Evolutionary conservation across 2,888 invertebrate genomes (phyloP).

Genomic region (Orthosia incerta): DNA sequence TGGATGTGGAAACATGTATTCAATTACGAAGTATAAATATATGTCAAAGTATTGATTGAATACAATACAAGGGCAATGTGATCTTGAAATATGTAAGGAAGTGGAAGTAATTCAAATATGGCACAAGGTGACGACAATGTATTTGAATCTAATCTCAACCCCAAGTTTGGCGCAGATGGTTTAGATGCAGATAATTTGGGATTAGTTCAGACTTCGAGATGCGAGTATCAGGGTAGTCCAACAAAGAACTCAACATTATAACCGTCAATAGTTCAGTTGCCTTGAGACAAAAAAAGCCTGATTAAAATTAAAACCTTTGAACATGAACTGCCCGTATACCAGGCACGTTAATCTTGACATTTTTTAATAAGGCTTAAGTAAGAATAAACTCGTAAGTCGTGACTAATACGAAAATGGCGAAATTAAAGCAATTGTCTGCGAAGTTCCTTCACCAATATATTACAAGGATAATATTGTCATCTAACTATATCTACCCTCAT

Average conservation of each 20-base stretch:
- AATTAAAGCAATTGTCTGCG: conserved; percentile 17
- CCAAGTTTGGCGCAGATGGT: neutral
- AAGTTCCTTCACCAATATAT: conserved; percentile 20
- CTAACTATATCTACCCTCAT: conserved; percentile 13
- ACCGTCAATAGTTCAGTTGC: neutral
- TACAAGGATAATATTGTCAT: conserved; percentile 34
- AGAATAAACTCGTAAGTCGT: conserved; percentile 17
- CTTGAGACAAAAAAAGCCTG: neutral
- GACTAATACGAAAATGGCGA: conserved; percentile 12
- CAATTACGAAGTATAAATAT: neutral
- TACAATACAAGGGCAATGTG: neutral
- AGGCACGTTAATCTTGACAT: conserved; percentile 17
- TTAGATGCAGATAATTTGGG: neutral
- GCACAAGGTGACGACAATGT: neutral
- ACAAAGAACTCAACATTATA: neutral
- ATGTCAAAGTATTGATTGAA: neutral
- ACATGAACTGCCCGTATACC: conserved; percentile 10
- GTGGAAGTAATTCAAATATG: neutral
- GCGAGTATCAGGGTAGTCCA: neutral
- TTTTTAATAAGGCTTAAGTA: conserved; percentile 1
- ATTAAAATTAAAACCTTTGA: conserved; percentile 3
- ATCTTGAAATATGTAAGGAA: conserved; percentile 4
- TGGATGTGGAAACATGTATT: conserved; percentile 17
- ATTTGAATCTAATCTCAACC: neutral
- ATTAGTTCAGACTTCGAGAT: conserved; percentile 12